Evolutionary conservation across 2,797 vertebrate genomes (phyloP), one percentile per base, ranked within the genome.

Genomic region (Tolypeutes matacus): DNA sequence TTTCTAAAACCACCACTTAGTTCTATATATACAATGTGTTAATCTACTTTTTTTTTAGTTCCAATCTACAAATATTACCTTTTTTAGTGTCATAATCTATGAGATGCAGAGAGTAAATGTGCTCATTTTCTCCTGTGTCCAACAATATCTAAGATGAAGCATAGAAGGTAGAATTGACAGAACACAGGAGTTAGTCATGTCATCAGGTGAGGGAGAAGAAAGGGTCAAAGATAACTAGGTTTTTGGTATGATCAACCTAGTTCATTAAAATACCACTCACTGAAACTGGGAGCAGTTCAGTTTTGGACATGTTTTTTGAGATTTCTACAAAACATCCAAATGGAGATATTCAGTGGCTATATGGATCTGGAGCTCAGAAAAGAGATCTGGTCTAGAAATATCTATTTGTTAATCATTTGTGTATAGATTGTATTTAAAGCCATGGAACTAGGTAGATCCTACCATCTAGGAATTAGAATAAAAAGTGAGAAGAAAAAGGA

Each of bases 241-340:
- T 34, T 83, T 42, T 73, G 27, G 27, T 81, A 36, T 39, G 4
- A 31, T 20, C 39, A 53, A 53, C 49, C 27, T n/a, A 69, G 46
- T 70, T 91, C 70, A 75, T 39, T 82, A 39, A 77, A 27, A 3
- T 72, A 49, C 8, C 34, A 65, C 58, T 65, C 21, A 81, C 14
- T 29, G 51, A 94, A 92, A 76, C 60, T 58, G 39, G 29, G 3
- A 88, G 34, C 20, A 36, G n/a, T 70, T 80, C n/a, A 81, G 60
- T 80, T 75, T 76, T 17, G 27, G 69, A 5, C 20, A n/a, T 25
- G 4, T 31, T 29, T 84, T 93, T 75, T 65, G 39, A 58, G 42
- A 72, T 85, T 73, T 92, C n/a, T 94, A 36, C 49, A 73, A 93
- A 62, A 69, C 7, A 86, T 36, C 9, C 2, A 77, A 83, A 72